Evolutionary conservation across 2,888 invertebrate genomes (phyloP).

Genomic region (Watsonalla cultraria): DNA sequence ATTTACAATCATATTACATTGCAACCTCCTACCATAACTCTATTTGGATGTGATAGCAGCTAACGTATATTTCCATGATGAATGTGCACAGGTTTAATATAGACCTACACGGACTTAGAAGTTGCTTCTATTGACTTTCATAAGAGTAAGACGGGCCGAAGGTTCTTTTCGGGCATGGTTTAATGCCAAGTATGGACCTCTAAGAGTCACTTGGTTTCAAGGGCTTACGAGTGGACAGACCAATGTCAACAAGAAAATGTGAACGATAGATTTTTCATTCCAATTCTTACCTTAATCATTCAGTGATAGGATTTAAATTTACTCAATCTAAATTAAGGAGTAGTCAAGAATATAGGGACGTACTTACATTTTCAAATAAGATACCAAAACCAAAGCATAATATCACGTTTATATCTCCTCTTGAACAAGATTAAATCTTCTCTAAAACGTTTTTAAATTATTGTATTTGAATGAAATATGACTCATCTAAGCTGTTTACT

Average conservation of each 20-base stretch:
- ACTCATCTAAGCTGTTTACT: no score
- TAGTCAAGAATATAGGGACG: no score
- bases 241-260: background rate
- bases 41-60: background rate
- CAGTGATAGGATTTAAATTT: no score
- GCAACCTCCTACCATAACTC: background rate
- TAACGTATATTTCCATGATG: no score
- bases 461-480: no score
- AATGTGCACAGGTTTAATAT: no score
- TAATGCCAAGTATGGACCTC: conserved; percentile 41
- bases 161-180: conserved; percentile 42
- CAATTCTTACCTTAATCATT: background rate
- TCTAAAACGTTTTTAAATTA: no score
- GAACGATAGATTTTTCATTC: background rate
- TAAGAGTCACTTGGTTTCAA: conserved; percentile 28
- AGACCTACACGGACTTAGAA: conserved; percentile 9
- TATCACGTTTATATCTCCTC: no score
- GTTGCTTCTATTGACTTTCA: conserved; percentile 41
- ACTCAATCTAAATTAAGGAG: no score
- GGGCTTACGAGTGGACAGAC: background rate
- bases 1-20: background rate
- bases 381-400: no score
- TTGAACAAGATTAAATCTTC: no score
- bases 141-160: conserved; percentile 32
- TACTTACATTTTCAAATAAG: no score